Base-by-base conservation (phyloP, 2,888 invertebrate species). In the Tanypteryx hageni region DNA sequence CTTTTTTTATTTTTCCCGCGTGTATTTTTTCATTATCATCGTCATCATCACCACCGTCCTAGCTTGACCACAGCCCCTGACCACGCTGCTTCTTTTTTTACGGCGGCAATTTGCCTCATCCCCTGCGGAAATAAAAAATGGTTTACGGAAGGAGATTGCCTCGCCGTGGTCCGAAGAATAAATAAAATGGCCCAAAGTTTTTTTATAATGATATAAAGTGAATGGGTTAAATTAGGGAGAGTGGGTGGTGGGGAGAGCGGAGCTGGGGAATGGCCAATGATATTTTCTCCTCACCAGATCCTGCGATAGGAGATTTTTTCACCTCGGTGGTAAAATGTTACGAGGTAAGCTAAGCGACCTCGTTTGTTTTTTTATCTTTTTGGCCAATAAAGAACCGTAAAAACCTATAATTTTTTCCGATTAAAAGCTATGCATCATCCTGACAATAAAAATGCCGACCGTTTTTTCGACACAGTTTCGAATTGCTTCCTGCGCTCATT, bases 341-440 rank as follows among this genome's bases (percentile, higher is more conserved):
- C 89, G 89, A 89, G 89, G 64, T 22, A 68, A 18, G 64, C 64
- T n/a, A 68, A 89, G 64, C 58, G 7, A 10, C 14, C 86, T 7
- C 31, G 14, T 31, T 18, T 22, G 3, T n/a, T 44, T 44, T 31
- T 89, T 89, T 44, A 44, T 89, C 61, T 89, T 64, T 89, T 44
- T 22, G 64, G 27, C 89, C 68, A 89, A 89, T 89, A 89, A 89
- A 89, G 64, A 31, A 64, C 9, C 61, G 89, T 56, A 18, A 68
- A 89, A 89, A 89, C 61, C 27, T 83, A 44, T n/a, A 44, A 56
- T 89, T 89, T 89, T 89, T 89, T 27, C 59, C 89, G 89, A 89
- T 89, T 89, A 89, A 89, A 64, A 64, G 31, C 18, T 13, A 44
- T 44, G 44, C 64, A 64, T 89, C 89, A 64, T 14, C 27, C 64